Conservation (phyloP, 2,888 invertebrate genomes). For the Mongoloraphidia duomilia region DNA sequence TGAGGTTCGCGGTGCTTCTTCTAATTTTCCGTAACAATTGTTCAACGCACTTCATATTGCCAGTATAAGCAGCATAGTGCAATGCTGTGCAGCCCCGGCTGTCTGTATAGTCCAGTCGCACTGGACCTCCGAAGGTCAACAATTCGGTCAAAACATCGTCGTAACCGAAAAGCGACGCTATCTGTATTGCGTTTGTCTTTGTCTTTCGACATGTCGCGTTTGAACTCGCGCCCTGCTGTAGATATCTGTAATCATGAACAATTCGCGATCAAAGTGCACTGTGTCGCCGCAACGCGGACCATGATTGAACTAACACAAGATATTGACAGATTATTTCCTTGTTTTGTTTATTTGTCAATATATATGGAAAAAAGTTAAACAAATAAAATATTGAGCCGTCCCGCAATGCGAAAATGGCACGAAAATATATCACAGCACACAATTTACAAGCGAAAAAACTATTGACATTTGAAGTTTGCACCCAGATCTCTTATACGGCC, state of each 20-base stretch:
- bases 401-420: too few species aligned
- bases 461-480: too few species aligned
- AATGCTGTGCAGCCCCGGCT: slow-evolving; percentile 32
- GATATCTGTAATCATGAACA: slow-evolving; percentile 22
- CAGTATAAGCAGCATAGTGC: slow-evolving; percentile 35
- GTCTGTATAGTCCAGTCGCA: slow-evolving; percentile 26
- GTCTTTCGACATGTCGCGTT: slow-evolving; percentile 35
- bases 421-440: too few species aligned
- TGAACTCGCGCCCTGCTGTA: slow-evolving; percentile 34
- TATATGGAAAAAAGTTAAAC: too few species aligned
- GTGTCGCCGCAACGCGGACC: too few species aligned
- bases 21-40: slow-evolving; percentile 24
- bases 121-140: slow-evolving; percentile 31
- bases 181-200: slow-evolving; percentile 33
- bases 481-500: too few species aligned
- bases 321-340: too few species aligned
- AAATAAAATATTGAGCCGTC: too few species aligned
- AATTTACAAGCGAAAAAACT: too few species aligned
- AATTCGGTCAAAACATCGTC: slow-evolving; percentile 30
- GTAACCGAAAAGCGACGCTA: slow-evolving; percentile 30
- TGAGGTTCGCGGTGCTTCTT: not conserved
- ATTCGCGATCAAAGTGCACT: too few species aligned
- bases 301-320: too few species aligned
- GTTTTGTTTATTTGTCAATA: too few species aligned
- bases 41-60: slow-evolving; percentile 32